A percentile compares a stretch with the other conserved stretches of the same genome.
phyloP scores from a whole-genome alignment of 2,113 vertebrate species.

The Heterochromis multidens region DNA sequence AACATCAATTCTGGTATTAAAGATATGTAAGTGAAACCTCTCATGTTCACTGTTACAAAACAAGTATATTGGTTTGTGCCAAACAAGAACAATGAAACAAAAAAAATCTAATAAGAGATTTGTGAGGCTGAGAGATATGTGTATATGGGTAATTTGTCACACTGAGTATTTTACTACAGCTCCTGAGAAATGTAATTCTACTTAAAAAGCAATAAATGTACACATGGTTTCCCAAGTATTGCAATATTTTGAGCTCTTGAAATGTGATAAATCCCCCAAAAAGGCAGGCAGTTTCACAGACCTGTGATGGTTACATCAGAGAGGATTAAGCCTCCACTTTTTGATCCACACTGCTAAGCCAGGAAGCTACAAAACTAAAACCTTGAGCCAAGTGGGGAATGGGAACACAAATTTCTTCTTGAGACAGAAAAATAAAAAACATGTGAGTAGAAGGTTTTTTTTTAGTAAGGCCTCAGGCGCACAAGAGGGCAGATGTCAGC shows the following conservation, averaged over 20 bases:
- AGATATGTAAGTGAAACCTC: neutral
- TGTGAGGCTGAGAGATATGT: neutral
- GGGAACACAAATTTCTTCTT: neutral
- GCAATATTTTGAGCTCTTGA: neutral
- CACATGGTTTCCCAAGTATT: neutral
- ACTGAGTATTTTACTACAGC: neutral
- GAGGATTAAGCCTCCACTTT: neutral
- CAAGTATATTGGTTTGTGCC: neutral
- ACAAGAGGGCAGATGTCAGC: slow-evolving; percentile 30
- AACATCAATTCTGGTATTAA: neutral
- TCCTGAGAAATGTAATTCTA: neutral
- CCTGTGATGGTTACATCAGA: neutral
- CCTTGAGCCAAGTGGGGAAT: neutral
- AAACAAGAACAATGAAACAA: neutral
- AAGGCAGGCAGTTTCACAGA: neutral
- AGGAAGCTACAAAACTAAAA: neutral
- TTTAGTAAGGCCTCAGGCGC: slow-evolving; percentile 8
- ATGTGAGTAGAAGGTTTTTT: slow-evolving; percentile 1
- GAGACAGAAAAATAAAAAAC: neutral
- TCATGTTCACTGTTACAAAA: neutral
- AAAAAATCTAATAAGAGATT: neutral
- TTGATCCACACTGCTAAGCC: neutral
- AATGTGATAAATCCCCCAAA: neutral
- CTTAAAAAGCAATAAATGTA: neutral
- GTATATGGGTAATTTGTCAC: neutral